phyloP scores from a whole-genome alignment of 2,113 vertebrate species.

The Porphyrio hochstetteri region DNA sequence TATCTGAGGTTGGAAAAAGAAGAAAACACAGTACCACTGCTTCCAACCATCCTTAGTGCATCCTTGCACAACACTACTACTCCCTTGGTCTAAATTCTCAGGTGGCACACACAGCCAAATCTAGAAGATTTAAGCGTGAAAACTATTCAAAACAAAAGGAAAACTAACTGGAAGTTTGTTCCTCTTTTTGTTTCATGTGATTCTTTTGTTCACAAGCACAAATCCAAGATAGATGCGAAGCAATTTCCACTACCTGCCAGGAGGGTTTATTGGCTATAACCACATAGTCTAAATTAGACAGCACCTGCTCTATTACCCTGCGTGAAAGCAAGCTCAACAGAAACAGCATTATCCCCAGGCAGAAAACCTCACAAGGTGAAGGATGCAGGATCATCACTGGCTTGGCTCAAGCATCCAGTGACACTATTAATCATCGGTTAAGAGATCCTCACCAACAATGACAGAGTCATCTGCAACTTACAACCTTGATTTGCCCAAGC shows the following conservation, averaged over 20 bases:
- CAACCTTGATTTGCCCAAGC: neutral
- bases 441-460: neutral
- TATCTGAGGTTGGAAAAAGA: neutral
- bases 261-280: neutral
- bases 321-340: neutral
- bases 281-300: neutral
- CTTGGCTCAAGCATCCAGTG: neutral
- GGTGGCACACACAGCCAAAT: neutral
- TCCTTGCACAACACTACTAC: neutral
- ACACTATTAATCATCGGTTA: neutral
- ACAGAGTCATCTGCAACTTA: conserved; percentile 16
- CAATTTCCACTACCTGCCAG: neutral
- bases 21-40: neutral
- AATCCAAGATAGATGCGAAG: neutral
- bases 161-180: neutral
- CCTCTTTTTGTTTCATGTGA: neutral
- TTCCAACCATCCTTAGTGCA: neutral
- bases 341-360: neutral
- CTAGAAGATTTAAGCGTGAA: neutral
- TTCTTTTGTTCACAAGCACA: neutral
- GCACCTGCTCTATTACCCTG: neutral
- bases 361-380: neutral
- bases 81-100: neutral
- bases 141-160: neutral
- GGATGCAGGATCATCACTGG: neutral